phyloP scores from a whole-genome alignment of 1,140 invertebrate genomes.

The Trialeurodes vaporariorum region DNA sequence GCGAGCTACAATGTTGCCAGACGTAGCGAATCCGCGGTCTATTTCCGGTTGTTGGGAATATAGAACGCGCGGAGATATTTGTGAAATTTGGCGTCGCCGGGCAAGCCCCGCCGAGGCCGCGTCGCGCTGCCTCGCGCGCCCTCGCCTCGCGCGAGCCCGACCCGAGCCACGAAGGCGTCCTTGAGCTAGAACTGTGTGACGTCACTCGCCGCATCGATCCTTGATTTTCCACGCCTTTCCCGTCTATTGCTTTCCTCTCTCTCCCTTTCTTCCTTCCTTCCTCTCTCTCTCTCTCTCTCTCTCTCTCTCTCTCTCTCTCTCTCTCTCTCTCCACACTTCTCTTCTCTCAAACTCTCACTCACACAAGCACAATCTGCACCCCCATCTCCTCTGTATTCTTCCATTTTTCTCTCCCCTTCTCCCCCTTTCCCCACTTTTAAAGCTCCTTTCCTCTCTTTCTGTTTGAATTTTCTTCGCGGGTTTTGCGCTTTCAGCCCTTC shows the following conservation, averaged over 20 bases:
- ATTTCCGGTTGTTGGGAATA: too few species aligned
- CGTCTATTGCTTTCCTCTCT: background rate
- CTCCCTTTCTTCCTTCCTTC: background rate
- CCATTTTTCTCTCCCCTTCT: background rate
- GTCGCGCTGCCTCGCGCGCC: too few species aligned
- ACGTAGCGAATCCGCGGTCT: too few species aligned
- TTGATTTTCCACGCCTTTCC: background rate
- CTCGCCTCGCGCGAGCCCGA: too few species aligned
- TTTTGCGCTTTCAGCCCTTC: too few species aligned
- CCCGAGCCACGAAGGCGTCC: background rate
- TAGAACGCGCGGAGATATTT: too few species aligned
- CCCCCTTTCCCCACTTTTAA: background rate
- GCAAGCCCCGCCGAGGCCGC: too few species aligned
- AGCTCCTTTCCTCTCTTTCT: too few species aligned
- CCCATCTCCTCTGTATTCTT: background rate
- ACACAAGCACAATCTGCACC: background rate
- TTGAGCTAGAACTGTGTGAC: background rate
- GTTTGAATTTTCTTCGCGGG: too few species aligned
- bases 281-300: background rate
- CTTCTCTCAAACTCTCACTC: background rate
- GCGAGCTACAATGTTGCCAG: too few species aligned
- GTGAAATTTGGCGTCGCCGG: too few species aligned
- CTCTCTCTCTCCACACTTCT: background rate
- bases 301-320: background rate
- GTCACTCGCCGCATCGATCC: background rate